Conservation (phyloP, 2,888 invertebrate species). For the Platerodrilus igneus region DNA sequence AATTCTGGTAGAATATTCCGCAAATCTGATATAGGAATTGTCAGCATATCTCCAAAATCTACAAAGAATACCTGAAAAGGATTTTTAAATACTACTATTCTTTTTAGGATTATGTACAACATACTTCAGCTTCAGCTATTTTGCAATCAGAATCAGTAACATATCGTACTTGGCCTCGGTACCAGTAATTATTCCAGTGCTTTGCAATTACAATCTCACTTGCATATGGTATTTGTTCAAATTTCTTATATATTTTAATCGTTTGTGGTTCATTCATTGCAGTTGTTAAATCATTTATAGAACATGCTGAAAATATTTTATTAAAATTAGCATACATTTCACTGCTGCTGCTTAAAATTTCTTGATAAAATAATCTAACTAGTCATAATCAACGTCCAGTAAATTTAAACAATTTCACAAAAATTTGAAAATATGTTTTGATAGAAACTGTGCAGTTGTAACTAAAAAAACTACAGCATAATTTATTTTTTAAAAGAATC, state of each 20-base stretch:
- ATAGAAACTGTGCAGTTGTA: too few relatives aligned
- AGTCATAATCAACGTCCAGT: too few relatives aligned
- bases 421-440: too few relatives aligned
- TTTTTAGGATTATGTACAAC: too few relatives aligned
- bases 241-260: constrained; percentile 7
- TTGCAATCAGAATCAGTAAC: constrained; percentile 7
- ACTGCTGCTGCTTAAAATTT: too few relatives aligned
- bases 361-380: too few relatives aligned
- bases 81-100: too few relatives aligned
- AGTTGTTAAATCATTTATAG: constrained; percentile 4
- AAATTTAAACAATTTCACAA: too few relatives aligned
- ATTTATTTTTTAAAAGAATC: too few relatives aligned
- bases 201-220: constrained; percentile 15
- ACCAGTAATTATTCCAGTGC: constrained; percentile 15
- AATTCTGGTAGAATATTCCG: constrained; percentile 11
- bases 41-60: constrained; percentile 15
- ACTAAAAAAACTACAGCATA: too few relatives aligned
- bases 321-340: not conserved
- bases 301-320: constrained; percentile 9
- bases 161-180: constrained; percentile 13
- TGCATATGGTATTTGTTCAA: constrained; percentile 4
- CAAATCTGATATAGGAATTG: constrained; percentile 8
- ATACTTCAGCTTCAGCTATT: constrained; percentile 8
- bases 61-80: constrained; percentile 13
- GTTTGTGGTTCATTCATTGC: constrained; percentile 11